Base-by-base conservation (phyloP, 2,113 vertebrate species). In the Phaethon lepturus region DNA sequence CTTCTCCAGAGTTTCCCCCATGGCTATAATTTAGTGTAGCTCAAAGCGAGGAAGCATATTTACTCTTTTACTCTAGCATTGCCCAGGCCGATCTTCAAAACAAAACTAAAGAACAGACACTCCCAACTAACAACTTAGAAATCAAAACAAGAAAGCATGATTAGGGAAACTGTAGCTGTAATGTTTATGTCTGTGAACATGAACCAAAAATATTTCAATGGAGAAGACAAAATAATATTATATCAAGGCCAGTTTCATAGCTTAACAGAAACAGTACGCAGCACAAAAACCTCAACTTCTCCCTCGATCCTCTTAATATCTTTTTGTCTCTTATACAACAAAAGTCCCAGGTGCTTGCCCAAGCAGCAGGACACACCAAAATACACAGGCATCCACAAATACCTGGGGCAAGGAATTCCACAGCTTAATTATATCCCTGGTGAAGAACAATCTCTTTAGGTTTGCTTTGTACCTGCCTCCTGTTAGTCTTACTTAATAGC, bases 181-280 rank as follows among this genome's bases (percentile, higher is more conserved):
- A 45, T 0, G 1, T 9, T 74, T 56, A 45, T 0, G 0, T 11
- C 35, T 45, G 29, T 35, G 38, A 83, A 42, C 2, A 10, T 0
- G 13, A 60, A 78, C 10, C 14, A 64, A 83, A 93, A 89, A n/a
- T 44, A 66, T 72, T 83, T 83, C 9, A 52, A 13, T 3, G 13
- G 16, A 62, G 29, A 75, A 78, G 26, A 72, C 26, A 80, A 62
- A 40, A 28, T 14, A 88, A 45, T 6, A 33, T 16, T n/a, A 2
- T 13, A 35, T 33, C 42, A 83, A 67, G 53, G 59, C 5, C 60
- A 88, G 24, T 31, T 73, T 40, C 62, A 44, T 3, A 49, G 23
- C 26, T 72, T 67, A 92, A 28, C 26, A 71, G 24, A 66, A 86
- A 50, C 13, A 68, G 6, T 35, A 73, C 72, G n/a, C 31, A 66